A percentile compares a stretch with the other conserved stretches of the same genome.
Conservation (phyloP, 1,140 invertebrate genomes). For the Formica selysi region DNA sequence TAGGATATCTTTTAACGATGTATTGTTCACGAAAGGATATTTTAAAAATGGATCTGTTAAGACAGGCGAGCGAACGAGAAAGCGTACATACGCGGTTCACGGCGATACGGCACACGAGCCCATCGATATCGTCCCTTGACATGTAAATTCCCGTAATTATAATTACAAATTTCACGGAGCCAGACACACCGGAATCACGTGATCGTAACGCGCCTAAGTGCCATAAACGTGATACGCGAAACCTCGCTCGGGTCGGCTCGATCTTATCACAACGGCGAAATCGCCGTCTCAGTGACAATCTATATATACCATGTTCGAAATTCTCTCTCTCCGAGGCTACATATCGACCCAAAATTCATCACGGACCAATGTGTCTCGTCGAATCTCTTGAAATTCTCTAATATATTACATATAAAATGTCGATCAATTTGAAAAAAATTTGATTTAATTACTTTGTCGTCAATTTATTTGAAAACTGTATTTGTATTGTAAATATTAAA, state of each 20-base stretch:
- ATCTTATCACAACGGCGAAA: slow-evolving; percentile 9
- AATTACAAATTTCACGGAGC: slow-evolving; percentile 76
- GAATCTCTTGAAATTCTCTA: background rate
- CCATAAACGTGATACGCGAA: slow-evolving; percentile 65
- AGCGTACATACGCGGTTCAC: background rate
- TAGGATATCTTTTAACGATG: background rate
- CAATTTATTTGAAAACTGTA: background rate
- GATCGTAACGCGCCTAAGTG: slow-evolving; percentile 73
- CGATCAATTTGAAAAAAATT: slow-evolving; percentile 4
- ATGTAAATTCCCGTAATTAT: slow-evolving; percentile 79
- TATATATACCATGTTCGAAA: background rate
- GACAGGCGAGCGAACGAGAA: background rate
- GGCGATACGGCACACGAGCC: background rate
- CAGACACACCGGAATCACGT: slow-evolving; percentile 76
- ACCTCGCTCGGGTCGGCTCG: slow-evolving; percentile 40
- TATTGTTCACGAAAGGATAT: slow-evolving; percentile 41
- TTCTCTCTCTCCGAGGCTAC: slow-evolving; percentile 7
- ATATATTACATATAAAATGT: background rate
- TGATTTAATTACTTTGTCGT: background rate
- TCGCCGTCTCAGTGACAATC: background rate
- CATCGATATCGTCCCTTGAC: slow-evolving; percentile 75
- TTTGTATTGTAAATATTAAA: background rate
- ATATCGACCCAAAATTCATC: background rate
- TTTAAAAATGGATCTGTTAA: slow-evolving; percentile 25
- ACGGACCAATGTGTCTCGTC: background rate